These are phyloP conservation scores for Ceyx melanurus DNA, from an alignment of 2,113 vertebrate species.

Conservation along the genomic window DNA sequence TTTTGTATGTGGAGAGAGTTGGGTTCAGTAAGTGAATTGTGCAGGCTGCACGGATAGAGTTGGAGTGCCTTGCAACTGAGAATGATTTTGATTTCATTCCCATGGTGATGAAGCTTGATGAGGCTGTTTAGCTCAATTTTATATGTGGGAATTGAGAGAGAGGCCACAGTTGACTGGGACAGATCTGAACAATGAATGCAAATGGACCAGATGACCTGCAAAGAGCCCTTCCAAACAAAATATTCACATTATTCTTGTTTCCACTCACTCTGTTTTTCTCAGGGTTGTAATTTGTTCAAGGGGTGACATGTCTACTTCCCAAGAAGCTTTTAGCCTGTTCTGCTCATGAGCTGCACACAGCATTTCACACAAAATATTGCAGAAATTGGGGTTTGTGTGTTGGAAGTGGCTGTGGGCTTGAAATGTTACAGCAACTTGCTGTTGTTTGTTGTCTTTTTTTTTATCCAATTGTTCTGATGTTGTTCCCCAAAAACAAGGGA, in stretches of 20 bases:
- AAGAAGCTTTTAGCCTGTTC: neutral
- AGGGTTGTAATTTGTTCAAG: neutral
- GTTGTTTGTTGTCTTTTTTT: neutral
- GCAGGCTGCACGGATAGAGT: accelerated
- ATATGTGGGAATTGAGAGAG: neutral
- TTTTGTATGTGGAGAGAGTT: neutral
- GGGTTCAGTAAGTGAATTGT: neutral
- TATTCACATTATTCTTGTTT: neutral
- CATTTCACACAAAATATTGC: neutral
- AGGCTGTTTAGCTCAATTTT: neutral
- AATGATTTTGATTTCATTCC: neutral
- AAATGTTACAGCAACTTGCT: neutral
- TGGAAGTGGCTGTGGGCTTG: neutral
- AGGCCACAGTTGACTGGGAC: neutral
- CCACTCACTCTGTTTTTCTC: neutral
- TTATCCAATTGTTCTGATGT: neutral
- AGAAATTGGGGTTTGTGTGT: neutral
- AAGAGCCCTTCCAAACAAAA: neutral
- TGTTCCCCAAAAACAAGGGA: neutral
- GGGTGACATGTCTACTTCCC: neutral
- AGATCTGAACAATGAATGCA: neutral
- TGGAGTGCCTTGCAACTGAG: neutral
- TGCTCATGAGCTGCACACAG: neutral
- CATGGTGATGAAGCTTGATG: neutral
- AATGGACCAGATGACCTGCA: neutral